Conservation (phyloP, 1,140 invertebrate species). For the Phymorhynchus buccinoides region DNA sequence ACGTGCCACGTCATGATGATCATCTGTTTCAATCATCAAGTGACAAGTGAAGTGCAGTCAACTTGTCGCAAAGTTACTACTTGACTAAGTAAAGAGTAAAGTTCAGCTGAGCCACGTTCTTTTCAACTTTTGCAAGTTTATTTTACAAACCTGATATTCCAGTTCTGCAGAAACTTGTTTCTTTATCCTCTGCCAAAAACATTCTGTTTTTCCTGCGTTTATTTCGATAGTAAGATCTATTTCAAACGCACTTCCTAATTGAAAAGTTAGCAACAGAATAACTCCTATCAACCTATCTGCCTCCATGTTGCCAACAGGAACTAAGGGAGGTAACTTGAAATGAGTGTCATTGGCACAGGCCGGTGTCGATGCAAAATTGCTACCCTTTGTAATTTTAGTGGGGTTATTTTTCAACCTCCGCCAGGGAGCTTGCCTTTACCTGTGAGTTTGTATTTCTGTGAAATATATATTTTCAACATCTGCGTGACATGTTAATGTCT, state of each 20-base stretch:
- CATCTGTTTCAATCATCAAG: too few relatives aligned
- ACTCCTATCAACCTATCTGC: conserved; percentile 34
- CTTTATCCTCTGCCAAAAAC: conserved; percentile 80
- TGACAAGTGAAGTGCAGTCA: too few relatives aligned
- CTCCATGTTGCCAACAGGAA: conserved; percentile 33
- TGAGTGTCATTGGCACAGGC: not conserved
- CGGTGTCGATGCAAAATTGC: not conserved
- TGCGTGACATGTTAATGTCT: too few relatives aligned
- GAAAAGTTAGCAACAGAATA: conserved; percentile 12
- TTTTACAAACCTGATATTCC: conserved; percentile 83
- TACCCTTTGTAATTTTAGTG: not conserved
- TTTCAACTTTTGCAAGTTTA: too few relatives aligned
- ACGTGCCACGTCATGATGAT: too few relatives aligned
- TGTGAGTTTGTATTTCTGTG: too few relatives aligned
- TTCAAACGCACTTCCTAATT: conserved; percentile 54
- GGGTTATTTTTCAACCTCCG: too few relatives aligned
- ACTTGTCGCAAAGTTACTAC: too few relatives aligned
- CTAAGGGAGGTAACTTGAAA: conserved; percentile 13
- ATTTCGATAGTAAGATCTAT: conserved; percentile 81
- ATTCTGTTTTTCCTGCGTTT: conserved; percentile 80
- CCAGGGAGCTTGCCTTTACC: too few relatives aligned
- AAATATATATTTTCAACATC: too few relatives aligned
- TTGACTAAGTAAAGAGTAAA: too few relatives aligned
- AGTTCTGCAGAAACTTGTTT: conserved; percentile 79
- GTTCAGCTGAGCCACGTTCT: too few relatives aligned